Evolutionary conservation across 2,797 vertebrate species (phyloP), one percentile per base, ranked within the genome.

Genomic region (Siniperca scherzeri): DNA sequence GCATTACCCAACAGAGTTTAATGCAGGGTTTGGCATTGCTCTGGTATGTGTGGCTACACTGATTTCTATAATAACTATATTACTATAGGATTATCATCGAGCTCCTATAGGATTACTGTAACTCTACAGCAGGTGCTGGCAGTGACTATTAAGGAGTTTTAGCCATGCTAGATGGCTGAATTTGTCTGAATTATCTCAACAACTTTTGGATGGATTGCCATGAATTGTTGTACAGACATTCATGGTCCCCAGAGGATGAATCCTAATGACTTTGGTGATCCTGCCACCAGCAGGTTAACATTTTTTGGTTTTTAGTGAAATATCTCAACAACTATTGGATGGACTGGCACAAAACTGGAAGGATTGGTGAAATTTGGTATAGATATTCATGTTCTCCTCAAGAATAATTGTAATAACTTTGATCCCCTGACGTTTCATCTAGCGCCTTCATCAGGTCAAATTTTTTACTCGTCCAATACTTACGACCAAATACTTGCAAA

Each of bases 81-180:
- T 8, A 48, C 25, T 75, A 7, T 3, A 17, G 40, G 38, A 36
- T 70, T 65, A 74, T 77, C 27, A 69, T 52, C 27, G 36, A 74
- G 68, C 53, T 68, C 56, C 27, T 70, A 17, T 30, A 21, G 82
- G 62, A 79, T 73, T 30, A 87, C 30, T 68, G 44, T 7, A 22
- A 33, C 27, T 73, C 11, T 44, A 17, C 19, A 81, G 53, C 70
- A 59, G 68, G 48, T 62, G 69, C n/a, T 70, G 40, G 36, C 56
- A 61, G 70, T 2, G 74, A 68, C 36, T 17, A 46, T 69, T 9
- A 56, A 25, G 27, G 42, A 70, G 60, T 82, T 78, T 42, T 42
- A 65, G 62, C 42, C 33, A 16, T 11, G n/a, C 42, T 6, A 50
- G 19, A 22, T 59, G 33, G 59, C 17, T 10, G 17, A 40, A 13